Conservation (phyloP, 2,888 invertebrate species). For the Leucophenga maculata region DNA sequence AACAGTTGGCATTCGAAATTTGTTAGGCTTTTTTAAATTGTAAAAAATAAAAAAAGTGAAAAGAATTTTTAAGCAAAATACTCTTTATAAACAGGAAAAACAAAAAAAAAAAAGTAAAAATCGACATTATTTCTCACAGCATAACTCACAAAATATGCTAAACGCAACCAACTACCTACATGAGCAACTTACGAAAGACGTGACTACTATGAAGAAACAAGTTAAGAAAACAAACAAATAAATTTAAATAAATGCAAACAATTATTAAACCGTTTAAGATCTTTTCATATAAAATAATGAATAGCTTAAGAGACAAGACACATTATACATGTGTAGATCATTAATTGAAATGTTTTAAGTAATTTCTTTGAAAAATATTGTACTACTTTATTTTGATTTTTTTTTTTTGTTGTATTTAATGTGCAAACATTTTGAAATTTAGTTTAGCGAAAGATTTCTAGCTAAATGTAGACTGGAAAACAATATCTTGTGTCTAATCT, state of each 20-base stretch:
- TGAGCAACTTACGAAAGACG: slow-evolving; percentile 41
- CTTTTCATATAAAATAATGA: slow-evolving; percentile 41
- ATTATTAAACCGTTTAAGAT: slow-evolving; percentile 55
- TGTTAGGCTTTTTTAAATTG: not conserved
- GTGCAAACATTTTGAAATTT: no score
- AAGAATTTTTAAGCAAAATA: slow-evolving; percentile 2
- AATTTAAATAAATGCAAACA: slow-evolving; percentile 13
- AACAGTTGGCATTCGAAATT: slow-evolving; percentile 28
- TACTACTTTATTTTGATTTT: no score
- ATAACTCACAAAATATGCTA: slow-evolving; percentile 4
- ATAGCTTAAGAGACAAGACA: no score
- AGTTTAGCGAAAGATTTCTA: no score
- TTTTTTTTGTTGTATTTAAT: no score
- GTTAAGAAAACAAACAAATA: slow-evolving; percentile 14
- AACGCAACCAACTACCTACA: slow-evolving; percentile 39
- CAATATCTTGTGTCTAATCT: no score
- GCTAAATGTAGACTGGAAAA: no score
- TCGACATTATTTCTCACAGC: not conserved
- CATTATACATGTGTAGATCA: no score
- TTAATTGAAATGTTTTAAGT: no score
- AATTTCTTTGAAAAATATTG: no score
- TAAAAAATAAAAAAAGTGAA: not conserved
- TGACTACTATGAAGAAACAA: slow-evolving; percentile 35
- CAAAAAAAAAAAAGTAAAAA: slow-evolving; percentile 28
- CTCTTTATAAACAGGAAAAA: slow-evolving; percentile 50